Percentiles rank a stretch among this genome's conserved stretches.
Conservation (phyloP, 2,888 invertebrate species). For the Chaetogeoica ovagalla region DNA sequence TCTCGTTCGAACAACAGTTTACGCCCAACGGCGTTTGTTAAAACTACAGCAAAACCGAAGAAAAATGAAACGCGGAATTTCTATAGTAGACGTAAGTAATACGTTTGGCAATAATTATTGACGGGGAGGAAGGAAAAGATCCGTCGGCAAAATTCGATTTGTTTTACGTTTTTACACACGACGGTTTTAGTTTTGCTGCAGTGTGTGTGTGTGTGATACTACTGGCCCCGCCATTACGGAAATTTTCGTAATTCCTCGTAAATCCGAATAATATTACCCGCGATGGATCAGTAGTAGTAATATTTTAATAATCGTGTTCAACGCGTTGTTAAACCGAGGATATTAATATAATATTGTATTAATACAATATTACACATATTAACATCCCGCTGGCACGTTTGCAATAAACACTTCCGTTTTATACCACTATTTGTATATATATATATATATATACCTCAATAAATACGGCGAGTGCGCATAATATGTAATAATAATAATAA, state of each 20-base stretch:
- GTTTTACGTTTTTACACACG: neutral
- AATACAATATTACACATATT: neutral
- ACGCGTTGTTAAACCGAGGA: neutral
- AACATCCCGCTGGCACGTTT: neutral
- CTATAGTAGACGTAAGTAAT: too few species aligned
- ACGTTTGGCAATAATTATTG: too few species aligned
- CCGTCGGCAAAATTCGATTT: neutral
- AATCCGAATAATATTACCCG: neutral
- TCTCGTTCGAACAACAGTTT: too few species aligned
- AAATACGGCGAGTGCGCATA: neutral
- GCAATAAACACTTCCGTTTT: constrained; percentile 31
- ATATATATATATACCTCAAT: too few species aligned
- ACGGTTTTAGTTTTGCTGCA: too few species aligned
- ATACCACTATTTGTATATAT: neutral
- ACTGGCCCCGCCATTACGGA: too few species aligned
- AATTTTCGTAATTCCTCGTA: neutral
- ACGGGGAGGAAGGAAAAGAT: too few species aligned
- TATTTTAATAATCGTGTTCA: constrained; percentile 2
- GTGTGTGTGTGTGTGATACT: too few species aligned
- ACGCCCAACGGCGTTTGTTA: too few species aligned
- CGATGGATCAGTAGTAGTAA: neutral
- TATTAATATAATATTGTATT: neutral
- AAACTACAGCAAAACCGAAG: too few species aligned
- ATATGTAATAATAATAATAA: too few species aligned
- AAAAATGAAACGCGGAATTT: too few species aligned